Base-by-base conservation (phyloP, 1,140 invertebrate species). In the Drosophila parabipectinata region DNA sequence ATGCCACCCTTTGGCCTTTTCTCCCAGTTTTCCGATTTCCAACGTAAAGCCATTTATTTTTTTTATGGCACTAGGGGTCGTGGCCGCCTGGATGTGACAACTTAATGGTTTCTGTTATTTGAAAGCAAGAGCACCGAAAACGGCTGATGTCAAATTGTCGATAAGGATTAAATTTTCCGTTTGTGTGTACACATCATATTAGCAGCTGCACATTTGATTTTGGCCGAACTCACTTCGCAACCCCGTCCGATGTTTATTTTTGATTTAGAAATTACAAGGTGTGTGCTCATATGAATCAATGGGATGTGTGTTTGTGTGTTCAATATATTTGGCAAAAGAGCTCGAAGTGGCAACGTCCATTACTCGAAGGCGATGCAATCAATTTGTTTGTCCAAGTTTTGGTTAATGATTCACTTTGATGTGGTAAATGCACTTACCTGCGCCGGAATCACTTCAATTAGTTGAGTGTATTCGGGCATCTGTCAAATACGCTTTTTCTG, bases 141-240 rank as follows among this genome's bases (percentile, higher is more conserved):
- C 85, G 87, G 82, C 82, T 82, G 71, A 85, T 85, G 82, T 82
- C 82, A 87, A 85, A 85, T 82, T 85, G 82, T 85, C 82, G 82
- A 85, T 85, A 87, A 87, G 82, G 78, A 85, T 85, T 85, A 85
- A 85, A 78, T 85, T 78, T 71, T 87, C 78, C 78, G 74, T 87
- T 78, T 87, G 82, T 85, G 82, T 87, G 82, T 87, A 78, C 82
- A 79, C 82, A 78, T 82, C 60, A 87, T 87, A 87, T 85, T 85
- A 88, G 82, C 80, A 81, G 72, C 73, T 78, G 64, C 71, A 68
- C 82, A 87, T 85, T 87, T 82, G 82, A 85, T 85, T 44, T 85
- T 87, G 74, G 8, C 50, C 9, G 21, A 39, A 39, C 28, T 37
- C 28, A n/a, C 52, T 24, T 37, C 4, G 26, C 32, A 5, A 30